Conservation (phyloP, 2,888 invertebrate species). For the Drosophila ustulata region DNA sequence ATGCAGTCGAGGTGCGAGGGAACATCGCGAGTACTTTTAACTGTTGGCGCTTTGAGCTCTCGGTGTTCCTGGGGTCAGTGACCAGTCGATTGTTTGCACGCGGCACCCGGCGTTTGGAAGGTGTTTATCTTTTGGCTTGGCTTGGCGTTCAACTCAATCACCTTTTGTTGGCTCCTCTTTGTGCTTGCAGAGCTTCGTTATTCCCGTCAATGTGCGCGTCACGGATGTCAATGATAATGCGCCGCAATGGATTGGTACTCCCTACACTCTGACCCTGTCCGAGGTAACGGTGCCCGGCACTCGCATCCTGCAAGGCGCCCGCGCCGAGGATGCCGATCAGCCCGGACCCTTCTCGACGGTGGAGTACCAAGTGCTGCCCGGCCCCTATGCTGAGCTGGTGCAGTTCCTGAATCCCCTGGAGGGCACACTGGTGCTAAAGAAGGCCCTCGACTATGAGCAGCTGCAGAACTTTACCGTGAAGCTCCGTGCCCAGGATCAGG, state of each 20-base stretch:
- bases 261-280: constrained; percentile 92
- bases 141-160: constrained; percentile 40
- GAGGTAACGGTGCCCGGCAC: constrained; percentile 91
- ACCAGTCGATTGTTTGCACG: constrained; percentile 56
- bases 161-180: constrained; percentile 15
- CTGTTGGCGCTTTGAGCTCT: constrained; percentile 74
- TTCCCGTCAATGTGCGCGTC: constrained; percentile 87
- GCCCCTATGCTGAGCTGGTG: constrained; percentile 92
- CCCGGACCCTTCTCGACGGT: constrained; percentile 95
- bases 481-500: constrained; percentile 92
- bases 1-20: constrained; percentile 44
- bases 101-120: constrained; percentile 4
- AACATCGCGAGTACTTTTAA: constrained; percentile 3
- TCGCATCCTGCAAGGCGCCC: constrained; percentile 91
- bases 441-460: constrained; percentile 93
- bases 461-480: constrained; percentile 91
- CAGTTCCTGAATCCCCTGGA: constrained; percentile 94
- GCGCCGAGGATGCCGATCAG: constrained; percentile 94
- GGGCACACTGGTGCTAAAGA: constrained; percentile 91
- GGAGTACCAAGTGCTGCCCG: constrained; percentile 91
- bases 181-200: constrained; percentile 83
- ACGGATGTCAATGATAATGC: constrained; percentile 97
- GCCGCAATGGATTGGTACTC: constrained; percentile 92
- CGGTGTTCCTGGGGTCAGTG: constrained; percentile 65
- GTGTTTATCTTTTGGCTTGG: constrained; percentile 60